phyloP scores from a whole-genome alignment of 2,113 vertebrate species.

The Rattus rattus region DNA sequence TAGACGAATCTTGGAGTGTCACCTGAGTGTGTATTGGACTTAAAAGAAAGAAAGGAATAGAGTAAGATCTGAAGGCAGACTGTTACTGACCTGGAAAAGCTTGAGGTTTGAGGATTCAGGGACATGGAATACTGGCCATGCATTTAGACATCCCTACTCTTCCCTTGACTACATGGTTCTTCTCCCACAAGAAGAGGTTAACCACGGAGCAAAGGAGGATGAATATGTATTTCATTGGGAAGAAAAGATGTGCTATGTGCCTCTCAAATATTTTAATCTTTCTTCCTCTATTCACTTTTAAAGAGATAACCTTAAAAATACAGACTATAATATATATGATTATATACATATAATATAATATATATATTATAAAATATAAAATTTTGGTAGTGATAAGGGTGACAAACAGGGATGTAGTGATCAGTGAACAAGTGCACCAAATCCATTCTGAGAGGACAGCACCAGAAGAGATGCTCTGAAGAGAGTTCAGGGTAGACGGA shows the following conservation, averaged over 20 bases:
- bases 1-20: background rate
- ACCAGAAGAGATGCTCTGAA: background rate
- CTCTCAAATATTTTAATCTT: background rate
- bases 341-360: too few relatives aligned
- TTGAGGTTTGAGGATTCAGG: background rate
- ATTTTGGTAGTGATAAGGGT: background rate
- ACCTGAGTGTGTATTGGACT: background rate
- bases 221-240: background rate
- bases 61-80: background rate
- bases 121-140: background rate
- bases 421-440: background rate
- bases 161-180: background rate
- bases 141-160: background rate
- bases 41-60: background rate
- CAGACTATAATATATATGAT: background rate
- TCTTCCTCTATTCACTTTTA: background rate
- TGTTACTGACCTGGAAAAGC: rapidly evolving
- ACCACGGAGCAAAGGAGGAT: background rate
- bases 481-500: background rate
- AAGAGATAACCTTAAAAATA: background rate
- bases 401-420: background rate
- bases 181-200: background rate
- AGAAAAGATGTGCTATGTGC: background rate
- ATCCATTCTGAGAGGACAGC: background rate
- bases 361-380: background rate